These are phyloP conservation scores for Heliconius congener DNA, from an alignment of 1,140 invertebrate species.

Conservation along the genomic window DNA sequence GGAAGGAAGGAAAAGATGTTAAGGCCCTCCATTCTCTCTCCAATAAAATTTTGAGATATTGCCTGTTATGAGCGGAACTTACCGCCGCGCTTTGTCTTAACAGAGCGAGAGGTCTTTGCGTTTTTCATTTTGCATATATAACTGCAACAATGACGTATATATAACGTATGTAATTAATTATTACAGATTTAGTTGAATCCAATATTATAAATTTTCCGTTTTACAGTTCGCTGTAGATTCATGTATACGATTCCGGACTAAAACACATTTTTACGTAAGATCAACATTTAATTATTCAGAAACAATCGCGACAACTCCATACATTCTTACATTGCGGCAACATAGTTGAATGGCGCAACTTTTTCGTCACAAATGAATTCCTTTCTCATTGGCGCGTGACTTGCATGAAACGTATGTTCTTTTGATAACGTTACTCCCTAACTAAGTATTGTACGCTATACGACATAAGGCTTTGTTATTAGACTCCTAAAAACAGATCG, in stretches of 20 bases:
- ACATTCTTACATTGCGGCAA: slow-evolving; percentile 8
- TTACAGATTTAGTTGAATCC: too few relatives aligned
- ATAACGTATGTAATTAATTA: too few relatives aligned
- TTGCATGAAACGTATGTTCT: slow-evolving; percentile 47
- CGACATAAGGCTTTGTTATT: slow-evolving; percentile 37
- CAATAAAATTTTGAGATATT: too few relatives aligned
- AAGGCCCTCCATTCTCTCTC: too few relatives aligned
- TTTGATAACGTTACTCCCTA: slow-evolving; percentile 52
- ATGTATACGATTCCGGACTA: background rate
- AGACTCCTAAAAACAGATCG: slow-evolving; percentile 18
- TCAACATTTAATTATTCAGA: background rate
- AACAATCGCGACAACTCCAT: slow-evolving; percentile 11
- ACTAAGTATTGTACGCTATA: slow-evolving; percentile 45
- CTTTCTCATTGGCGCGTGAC: slow-evolving; percentile 47
- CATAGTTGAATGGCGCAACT: slow-evolving; percentile 41
- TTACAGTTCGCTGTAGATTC: background rate
- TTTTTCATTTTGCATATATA: too few relatives aligned
- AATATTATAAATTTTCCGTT: background rate
- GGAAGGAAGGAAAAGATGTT: too few relatives aligned
- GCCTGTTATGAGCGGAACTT: too few relatives aligned
- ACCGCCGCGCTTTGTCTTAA: too few relatives aligned
- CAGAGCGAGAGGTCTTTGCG: too few relatives aligned
- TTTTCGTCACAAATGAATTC: slow-evolving; percentile 57
- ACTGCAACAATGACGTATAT: too few relatives aligned
- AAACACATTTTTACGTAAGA: background rate